Percentiles rank a stretch among this genome's conserved stretches.
Evolutionary conservation across 2,113 vertebrate species (phyloP).

Genomic region (Rhodinocichla rosea): DNA sequence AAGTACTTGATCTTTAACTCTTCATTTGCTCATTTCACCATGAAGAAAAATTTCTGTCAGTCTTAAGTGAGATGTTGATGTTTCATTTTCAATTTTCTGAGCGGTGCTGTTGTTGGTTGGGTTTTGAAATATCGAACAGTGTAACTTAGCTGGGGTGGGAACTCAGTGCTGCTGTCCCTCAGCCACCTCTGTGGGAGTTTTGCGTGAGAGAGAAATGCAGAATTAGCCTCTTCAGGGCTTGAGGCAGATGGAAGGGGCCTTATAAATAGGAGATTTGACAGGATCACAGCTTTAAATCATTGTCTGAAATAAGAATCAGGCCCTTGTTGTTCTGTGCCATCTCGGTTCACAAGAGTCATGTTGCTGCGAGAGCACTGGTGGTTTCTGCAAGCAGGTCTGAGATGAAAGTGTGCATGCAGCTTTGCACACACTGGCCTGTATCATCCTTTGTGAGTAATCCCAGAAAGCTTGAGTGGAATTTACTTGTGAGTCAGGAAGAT

Average conservation of each 20-base stretch:
- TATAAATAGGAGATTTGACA: not conserved
- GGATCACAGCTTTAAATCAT: not conserved
- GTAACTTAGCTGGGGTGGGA: not conserved
- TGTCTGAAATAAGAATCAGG: not conserved
- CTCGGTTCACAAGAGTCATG: not conserved
- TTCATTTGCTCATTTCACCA: not conserved
- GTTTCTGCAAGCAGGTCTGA: not conserved
- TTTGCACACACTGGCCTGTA: not conserved
- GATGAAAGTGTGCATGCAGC: not conserved
- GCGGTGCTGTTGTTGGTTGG: not conserved
- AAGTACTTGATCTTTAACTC: not conserved
- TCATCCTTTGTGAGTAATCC: not conserved
- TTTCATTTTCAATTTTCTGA: not conserved
- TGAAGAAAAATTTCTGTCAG: not conserved
- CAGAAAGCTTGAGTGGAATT: not conserved
- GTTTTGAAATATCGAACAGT: not conserved
- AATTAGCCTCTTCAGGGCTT: not conserved
- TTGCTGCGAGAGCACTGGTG: not conserved
- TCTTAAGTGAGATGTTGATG: not conserved
- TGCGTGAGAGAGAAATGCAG: not conserved
- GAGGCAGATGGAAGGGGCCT: not conserved
- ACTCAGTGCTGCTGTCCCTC: not conserved
- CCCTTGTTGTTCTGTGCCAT: not conserved
- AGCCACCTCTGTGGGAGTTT: not conserved
- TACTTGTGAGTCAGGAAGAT: not conserved